Base-by-base conservation (phyloP, 2,113 vertebrate genomes). In the Charadrius vociferus region DNA sequence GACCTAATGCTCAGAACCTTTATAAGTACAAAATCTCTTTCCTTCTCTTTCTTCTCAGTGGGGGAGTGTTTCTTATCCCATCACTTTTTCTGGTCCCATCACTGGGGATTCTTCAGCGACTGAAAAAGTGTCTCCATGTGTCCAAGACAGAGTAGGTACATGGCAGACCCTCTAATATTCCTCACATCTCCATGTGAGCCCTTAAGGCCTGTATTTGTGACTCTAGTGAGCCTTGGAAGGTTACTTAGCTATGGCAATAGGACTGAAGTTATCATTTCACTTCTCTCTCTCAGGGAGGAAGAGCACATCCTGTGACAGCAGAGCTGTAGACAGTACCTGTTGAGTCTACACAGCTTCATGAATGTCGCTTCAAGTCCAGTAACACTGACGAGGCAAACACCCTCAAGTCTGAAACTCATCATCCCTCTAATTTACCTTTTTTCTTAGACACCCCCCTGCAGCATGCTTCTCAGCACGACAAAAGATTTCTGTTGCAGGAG, bases 1-100 rank as follows among this genome's bases (percentile, higher is more conserved):
- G 85, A 95, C 79, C 93, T 89, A 86, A 83, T 7, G 11, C 83
- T 83, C 45, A 81, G 85, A 91, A 88, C 34, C 77, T 80, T 87
- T 52, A 5, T 68, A 95, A 95, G 26, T 81, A 94, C 24, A 88
- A 94, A 90, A 79, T 67, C 43, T 84, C 52, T 86, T 81, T 41
- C 20, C 19, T 59, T 81, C 12, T 36, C 21, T 87, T 86, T 36
- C 62, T 89, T 95, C 68, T 93, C 52, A 56, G 32, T 24, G 15
- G 3, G 15, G 12, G 3, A 62, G 12, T 29, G 4, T 77, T 95
- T 93, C 78, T 90, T 72, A 65, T 45, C 8, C 43, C 45, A 81
- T 41, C 18, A 32, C 30, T 53, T 90, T 58, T 27, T 91, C 53
- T 68, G 32, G 22, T 87, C n/a, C 36, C 58, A 82, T 13, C 22